These are phyloP conservation scores for Protonibea diacanthus DNA, from an alignment of 2,797 vertebrate genomes.

Conservation along the genomic window DNA sequence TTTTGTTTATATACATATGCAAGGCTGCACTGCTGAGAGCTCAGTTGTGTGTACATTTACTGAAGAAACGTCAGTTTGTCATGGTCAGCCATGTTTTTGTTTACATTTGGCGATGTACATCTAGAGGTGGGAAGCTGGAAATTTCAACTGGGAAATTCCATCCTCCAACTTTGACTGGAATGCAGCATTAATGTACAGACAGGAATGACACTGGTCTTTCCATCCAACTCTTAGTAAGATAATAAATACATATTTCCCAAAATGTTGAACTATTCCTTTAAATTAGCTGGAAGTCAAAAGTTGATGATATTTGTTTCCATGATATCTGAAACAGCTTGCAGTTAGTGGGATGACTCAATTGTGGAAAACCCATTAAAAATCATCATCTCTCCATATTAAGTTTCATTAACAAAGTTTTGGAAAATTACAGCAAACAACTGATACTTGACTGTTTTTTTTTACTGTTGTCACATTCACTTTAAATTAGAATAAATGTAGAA, in stretches of 20 bases:
- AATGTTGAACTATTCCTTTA: not conserved
- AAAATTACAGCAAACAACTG: conserved; percentile 11
- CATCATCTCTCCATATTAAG: conserved; percentile 10
- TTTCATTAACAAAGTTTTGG: conserved; percentile 28
- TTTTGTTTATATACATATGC: too few relatives aligned
- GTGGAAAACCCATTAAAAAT: conserved; percentile 45
- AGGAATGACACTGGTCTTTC: not conserved
- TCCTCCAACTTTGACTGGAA: too few relatives aligned
- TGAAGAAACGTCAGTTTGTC: too few relatives aligned
- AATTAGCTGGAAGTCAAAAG: not conserved
- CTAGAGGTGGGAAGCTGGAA: too few relatives aligned
- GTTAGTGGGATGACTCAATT: conserved; percentile 23
- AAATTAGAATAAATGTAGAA: conserved; percentile 19
- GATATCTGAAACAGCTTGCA: conserved; percentile 9
- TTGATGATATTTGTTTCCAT: conserved; percentile 15
- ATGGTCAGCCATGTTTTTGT: too few relatives aligned
- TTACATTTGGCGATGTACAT: too few relatives aligned
- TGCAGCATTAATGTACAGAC: not conserved
- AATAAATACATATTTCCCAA: not conserved
- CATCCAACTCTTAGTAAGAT: not conserved
- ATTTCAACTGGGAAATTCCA: too few relatives aligned
- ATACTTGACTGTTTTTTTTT: conserved; percentile 19
- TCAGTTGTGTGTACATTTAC: too few relatives aligned
- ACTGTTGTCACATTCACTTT: conserved; percentile 16
- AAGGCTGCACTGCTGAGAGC: too few relatives aligned